A percentile compares a stretch with the other conserved stretches of the same genome.
Evolutionary conservation across 2,888 invertebrate genomes (phyloP).

Genomic region (Mystacides longicornis): DNA sequence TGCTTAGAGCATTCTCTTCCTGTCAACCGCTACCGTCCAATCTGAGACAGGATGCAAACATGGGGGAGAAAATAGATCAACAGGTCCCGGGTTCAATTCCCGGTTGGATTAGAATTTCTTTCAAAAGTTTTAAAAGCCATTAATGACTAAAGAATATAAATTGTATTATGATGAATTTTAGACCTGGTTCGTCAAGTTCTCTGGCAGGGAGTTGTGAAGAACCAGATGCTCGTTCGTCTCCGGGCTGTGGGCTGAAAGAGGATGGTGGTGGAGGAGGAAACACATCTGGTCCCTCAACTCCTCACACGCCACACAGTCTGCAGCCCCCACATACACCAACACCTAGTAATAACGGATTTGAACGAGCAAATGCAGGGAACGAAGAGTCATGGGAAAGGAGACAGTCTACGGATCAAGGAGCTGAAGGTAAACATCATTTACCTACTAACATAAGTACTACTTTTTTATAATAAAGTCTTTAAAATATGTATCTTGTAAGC

Average conservation of each 20-base stretch:
- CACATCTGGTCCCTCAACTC: constrained; percentile 34
- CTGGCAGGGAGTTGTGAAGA: constrained; percentile 34
- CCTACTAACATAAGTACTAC: not conserved
- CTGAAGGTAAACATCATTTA: constrained; percentile 37
- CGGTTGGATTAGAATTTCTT: no score
- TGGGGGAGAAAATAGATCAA: no score
- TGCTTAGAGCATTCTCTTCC: no score
- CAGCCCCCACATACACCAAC: constrained; percentile 34
- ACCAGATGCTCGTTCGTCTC: constrained; percentile 47
- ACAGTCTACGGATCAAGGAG: constrained; percentile 44
- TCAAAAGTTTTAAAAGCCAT: no score
- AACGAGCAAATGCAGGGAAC: constrained; percentile 37
- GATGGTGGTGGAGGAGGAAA: constrained; percentile 28
- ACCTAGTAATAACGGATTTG: constrained; percentile 49
- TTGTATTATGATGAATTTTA: no score
- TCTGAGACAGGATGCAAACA: no score
- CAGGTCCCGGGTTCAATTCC: no score
- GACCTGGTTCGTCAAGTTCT: constrained; percentile 48
- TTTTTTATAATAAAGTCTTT: no score
- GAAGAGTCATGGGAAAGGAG: constrained; percentile 41
- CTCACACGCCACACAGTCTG: constrained; percentile 38
- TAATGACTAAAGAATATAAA: no score
- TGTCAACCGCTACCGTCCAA: no score
- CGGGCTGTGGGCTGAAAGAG: constrained; percentile 34
- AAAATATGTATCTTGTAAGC: no score